These are phyloP conservation scores for Oenanthe melanoleuca DNA, from an alignment of 2,113 vertebrate genomes.

Conservation along the genomic window DNA sequence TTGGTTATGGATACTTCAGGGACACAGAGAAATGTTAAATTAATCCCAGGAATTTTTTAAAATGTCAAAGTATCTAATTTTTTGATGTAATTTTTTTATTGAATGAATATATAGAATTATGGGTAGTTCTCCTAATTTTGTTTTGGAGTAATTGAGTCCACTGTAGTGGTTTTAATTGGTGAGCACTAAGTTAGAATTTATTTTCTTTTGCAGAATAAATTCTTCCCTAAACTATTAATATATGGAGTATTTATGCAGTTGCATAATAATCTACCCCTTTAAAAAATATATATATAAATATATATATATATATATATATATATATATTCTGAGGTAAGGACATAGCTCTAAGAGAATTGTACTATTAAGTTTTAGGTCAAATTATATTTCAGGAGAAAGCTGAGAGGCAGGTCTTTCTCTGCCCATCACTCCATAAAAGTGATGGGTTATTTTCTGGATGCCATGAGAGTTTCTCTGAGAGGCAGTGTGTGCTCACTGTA, in stretches of 20 bases:
- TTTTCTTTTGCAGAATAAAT: neutral
- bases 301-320: no score
- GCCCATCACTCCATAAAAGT: neutral
- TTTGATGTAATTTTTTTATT: neutral
- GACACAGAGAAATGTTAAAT: neutral
- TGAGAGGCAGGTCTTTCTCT: neutral
- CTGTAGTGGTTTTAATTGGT: neutral
- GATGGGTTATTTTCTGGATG: neutral
- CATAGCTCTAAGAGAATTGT: neutral
- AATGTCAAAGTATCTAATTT: neutral
- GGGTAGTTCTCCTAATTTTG: neutral
- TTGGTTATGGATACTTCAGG: neutral
- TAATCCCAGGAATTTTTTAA: neutral
- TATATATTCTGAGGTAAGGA: neutral
- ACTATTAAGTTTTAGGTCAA: neutral
- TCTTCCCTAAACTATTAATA: neutral
- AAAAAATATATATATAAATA: neutral
- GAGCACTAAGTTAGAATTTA: neutral
- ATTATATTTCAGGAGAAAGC: neutral
- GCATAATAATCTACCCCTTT: neutral
- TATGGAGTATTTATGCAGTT: neutral
- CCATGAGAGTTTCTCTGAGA: neutral
- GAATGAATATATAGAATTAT: neutral
- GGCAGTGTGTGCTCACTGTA: neutral
- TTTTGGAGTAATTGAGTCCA: neutral